Conservation (phyloP, 2,797 vertebrate species). For the Chrysocyon brachyurus region DNA sequence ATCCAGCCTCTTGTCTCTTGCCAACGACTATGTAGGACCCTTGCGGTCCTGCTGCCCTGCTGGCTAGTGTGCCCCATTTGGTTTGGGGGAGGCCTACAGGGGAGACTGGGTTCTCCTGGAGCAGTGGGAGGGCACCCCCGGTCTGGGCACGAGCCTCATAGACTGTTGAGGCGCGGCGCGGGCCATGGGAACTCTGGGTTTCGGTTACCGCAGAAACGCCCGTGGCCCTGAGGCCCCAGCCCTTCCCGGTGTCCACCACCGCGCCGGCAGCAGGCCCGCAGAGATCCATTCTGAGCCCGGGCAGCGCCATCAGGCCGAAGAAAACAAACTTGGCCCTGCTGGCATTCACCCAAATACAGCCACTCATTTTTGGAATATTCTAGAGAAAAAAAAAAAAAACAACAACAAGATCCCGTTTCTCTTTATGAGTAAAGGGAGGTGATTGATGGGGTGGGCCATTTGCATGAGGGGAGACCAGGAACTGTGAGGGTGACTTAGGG, state of each 20-base stretch:
- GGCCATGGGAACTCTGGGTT: fast-evolving
- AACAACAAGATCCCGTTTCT: not conserved
- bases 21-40: not conserved
- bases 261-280: fast-evolving
- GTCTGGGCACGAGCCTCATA: not conserved
- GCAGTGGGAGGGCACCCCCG: fast-evolving
- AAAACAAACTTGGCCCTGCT: not conserved
- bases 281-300: not conserved
- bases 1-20: not conserved
- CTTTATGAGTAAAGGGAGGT: not conserved
- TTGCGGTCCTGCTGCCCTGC: not conserved
- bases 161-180: not conserved
- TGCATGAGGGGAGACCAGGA: not conserved
- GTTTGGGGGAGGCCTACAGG: fast-evolving
- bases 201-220: fast-evolving
- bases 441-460: not conserved
- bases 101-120: not conserved
- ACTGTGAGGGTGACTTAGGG: not conserved
- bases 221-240: not conserved
- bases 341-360: not conserved
- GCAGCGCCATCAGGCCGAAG: not conserved
- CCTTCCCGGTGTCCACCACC: not conserved
- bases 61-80: fast-evolving
- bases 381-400: not conserved
- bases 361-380: not conserved